These are phyloP conservation scores for Lepus americanus DNA, from an alignment of 2,113 vertebrate genomes.

Conservation along the genomic window DNA sequence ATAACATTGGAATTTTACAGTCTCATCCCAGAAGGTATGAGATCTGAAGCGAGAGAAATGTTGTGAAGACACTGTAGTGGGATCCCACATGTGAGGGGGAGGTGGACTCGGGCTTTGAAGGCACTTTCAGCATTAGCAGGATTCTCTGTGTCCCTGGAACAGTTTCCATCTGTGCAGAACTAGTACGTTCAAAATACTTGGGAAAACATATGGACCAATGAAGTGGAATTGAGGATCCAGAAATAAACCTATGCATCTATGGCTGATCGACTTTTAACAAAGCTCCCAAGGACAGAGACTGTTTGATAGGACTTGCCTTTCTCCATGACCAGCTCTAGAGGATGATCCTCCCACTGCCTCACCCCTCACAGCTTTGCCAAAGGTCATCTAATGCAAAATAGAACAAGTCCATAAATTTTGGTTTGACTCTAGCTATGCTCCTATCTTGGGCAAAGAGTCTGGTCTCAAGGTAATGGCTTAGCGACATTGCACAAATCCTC, in stretches of 20 bases:
- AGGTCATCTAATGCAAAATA: neutral
- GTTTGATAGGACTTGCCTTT: neutral
- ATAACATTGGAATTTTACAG: neutral
- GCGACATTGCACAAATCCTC: neutral
- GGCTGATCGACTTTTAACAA: neutral
- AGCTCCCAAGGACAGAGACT: neutral
- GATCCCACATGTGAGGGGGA: neutral
- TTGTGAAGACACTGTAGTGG: neutral
- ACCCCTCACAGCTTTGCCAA: neutral
- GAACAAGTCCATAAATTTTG: neutral
- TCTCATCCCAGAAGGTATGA: neutral
- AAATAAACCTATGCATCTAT: neutral
- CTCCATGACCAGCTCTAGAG: neutral
- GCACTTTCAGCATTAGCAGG: neutral
- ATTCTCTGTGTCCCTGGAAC: neutral
- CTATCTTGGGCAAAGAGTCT: neutral
- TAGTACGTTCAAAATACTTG: neutral
- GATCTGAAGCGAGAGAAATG: no score
- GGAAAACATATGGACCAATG: neutral
- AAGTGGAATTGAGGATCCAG: neutral
- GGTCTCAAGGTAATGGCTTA: neutral
- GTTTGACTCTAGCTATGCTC: slow-evolving; percentile 10
- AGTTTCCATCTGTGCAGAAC: neutral
- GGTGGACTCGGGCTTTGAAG: neutral
- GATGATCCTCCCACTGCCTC: neutral